Conservation (phyloP, 1,140 invertebrate species). For the Cotesia glomerata region DNA sequence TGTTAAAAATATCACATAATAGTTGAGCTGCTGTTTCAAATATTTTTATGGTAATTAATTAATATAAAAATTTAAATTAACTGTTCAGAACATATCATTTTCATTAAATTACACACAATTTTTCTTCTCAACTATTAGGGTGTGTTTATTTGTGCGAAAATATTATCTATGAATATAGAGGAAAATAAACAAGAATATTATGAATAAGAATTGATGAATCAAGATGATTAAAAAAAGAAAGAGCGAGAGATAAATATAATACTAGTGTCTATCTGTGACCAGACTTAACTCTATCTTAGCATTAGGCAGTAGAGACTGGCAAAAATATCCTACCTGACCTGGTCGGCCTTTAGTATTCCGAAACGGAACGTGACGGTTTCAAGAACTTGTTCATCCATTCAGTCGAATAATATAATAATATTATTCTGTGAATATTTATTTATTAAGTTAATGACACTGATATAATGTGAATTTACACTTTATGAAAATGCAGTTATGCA, state of each 20-base stretch:
- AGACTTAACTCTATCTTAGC: background rate
- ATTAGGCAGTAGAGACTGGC: background rate
- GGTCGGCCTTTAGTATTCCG: slow-evolving; percentile 2
- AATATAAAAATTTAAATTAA: too few species aligned
- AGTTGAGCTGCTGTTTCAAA: too few species aligned
- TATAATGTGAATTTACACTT: background rate
- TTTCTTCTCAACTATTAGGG: too few species aligned
- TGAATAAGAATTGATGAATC: too few species aligned
- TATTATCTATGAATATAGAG: background rate
- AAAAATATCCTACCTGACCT: slow-evolving; percentile 12
- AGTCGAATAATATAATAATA: background rate
- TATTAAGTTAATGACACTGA: background rate
- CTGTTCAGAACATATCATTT: too few species aligned
- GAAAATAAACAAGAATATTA: background rate
- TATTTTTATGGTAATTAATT: too few species aligned
- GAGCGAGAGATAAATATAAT: background rate
- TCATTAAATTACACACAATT: too few species aligned
- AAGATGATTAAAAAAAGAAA: background rate
- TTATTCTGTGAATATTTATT: too few species aligned
- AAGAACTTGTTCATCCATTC: background rate
- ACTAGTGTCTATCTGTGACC: background rate
- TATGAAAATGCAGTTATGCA: background rate
- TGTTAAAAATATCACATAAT: too few species aligned
- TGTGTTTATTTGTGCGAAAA: too few species aligned
- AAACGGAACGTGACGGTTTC: slow-evolving; percentile 5